Conservation (phyloP, 2,797 vertebrate genomes). For the Gallirallus australis region DNA sequence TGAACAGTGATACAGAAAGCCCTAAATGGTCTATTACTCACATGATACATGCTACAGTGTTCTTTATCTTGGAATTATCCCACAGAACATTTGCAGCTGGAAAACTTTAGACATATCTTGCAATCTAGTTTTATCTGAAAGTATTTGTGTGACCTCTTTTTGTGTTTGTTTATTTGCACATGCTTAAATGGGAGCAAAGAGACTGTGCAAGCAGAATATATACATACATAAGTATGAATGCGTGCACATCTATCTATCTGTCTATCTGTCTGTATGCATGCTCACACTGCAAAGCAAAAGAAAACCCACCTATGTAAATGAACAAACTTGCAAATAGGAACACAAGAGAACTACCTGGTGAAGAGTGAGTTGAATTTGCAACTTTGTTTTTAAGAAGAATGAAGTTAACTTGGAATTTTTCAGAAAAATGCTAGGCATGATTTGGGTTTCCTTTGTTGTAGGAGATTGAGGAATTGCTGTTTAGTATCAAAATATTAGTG, state of each 20-base stretch:
- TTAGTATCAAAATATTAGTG: background rate
- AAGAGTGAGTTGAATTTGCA: background rate
- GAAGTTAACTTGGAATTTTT: background rate
- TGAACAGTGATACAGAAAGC: background rate
- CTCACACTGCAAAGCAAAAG: background rate
- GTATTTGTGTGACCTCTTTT: background rate
- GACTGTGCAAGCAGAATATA: background rate
- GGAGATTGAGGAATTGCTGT: background rate
- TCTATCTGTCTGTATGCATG: background rate
- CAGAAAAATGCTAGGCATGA: background rate
- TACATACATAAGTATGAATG: background rate
- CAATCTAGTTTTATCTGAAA: background rate
- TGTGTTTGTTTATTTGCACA: background rate
- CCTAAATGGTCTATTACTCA: background rate
- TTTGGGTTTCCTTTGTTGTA: background rate
- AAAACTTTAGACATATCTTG: background rate
- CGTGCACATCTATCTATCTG: background rate
- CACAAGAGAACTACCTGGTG: background rate
- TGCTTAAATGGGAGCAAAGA: background rate
- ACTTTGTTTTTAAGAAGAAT: background rate
- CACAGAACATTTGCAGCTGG: background rate
- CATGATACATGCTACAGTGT: background rate
- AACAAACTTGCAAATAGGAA: background rate
- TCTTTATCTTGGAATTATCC: background rate
- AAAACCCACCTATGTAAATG: background rate